phyloP scores from a whole-genome alignment of 2,797 vertebrate genomes.

The Darevskia mixta region DNA sequence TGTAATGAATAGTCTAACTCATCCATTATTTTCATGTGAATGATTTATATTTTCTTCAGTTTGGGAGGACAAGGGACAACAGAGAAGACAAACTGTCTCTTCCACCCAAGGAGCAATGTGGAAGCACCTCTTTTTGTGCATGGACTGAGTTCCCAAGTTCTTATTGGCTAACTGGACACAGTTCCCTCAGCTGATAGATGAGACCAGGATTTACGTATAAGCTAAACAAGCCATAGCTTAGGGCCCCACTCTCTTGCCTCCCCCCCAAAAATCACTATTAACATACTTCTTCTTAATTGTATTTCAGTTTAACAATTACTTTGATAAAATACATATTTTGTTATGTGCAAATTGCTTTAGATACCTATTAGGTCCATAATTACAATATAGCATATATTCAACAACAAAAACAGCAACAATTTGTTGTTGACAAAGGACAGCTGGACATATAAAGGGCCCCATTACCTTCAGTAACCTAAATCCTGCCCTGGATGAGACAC shows the following conservation, averaged over 20 bases:
- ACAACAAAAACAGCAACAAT: too few relatives aligned
- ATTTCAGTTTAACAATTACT: too few relatives aligned
- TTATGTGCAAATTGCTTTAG: too few relatives aligned
- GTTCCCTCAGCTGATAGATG: neutral
- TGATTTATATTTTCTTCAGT: slow-evolving; percentile 53
- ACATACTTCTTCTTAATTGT: neutral
- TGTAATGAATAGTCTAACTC: slow-evolving; percentile 61
- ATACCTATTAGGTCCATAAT: too few relatives aligned
- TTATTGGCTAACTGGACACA: slow-evolving; percentile 11
- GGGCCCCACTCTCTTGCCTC: too few relatives aligned
- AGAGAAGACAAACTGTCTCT: slow-evolving; percentile 34
- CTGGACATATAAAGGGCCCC: too few relatives aligned
- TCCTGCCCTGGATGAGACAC: neutral
- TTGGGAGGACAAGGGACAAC: slow-evolving; percentile 21
- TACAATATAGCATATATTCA: too few relatives aligned
- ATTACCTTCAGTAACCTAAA: neutral
- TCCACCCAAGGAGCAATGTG: slow-evolving; percentile 16
- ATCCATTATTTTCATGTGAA: slow-evolving; percentile 65
- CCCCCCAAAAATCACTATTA: too few relatives aligned
- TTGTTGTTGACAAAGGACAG: too few relatives aligned
- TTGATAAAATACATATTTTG: too few relatives aligned
- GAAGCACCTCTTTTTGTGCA: slow-evolving; percentile 17
- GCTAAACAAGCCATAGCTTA: neutral
- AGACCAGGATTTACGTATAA: neutral
- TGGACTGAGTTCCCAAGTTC: slow-evolving; percentile 22